Evolutionary conservation across 1,140 invertebrate species (phyloP).

Genomic region (Tetraneura akinire): DNA sequence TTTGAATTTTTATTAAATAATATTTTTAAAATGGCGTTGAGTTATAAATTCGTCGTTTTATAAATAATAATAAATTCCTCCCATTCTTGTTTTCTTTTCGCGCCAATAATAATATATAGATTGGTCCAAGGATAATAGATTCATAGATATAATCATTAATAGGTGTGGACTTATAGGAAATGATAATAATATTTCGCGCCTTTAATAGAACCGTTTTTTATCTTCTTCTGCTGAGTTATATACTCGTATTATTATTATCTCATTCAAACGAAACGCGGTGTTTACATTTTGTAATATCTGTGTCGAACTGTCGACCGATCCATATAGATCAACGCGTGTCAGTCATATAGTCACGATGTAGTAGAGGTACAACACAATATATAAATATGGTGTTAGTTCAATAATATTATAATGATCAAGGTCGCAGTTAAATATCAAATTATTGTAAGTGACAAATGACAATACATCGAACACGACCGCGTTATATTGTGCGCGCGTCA

Average conservation of each 20-base stretch:
- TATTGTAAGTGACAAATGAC: background rate
- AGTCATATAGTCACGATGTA: background rate
- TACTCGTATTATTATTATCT: background rate
- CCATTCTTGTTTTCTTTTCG: too few relatives aligned
- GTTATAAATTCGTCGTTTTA: too few relatives aligned
- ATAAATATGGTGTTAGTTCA: too few relatives aligned
- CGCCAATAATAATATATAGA: background rate
- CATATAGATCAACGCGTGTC: background rate
- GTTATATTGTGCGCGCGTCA: background rate
- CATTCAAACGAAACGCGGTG: background rate
- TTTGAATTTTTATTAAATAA: too few relatives aligned
- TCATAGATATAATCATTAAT: background rate
- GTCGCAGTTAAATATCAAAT: conserved; percentile 13
- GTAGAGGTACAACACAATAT: too few relatives aligned
- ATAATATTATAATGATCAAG: background rate
- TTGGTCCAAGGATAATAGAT: conserved; percentile 1
- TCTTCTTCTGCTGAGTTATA: background rate
- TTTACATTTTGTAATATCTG: background rate
- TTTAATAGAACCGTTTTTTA: background rate
- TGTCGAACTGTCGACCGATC: background rate
- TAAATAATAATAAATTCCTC: background rate
- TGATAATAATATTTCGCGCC: background rate
- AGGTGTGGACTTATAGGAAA: background rate
- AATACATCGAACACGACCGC: background rate
- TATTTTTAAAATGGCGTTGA: too few relatives aligned